Evolutionary conservation across 2,113 vertebrate genomes (phyloP), one percentile per base, ranked within the genome.

Genomic region (Dryoscopus gambensis): DNA sequence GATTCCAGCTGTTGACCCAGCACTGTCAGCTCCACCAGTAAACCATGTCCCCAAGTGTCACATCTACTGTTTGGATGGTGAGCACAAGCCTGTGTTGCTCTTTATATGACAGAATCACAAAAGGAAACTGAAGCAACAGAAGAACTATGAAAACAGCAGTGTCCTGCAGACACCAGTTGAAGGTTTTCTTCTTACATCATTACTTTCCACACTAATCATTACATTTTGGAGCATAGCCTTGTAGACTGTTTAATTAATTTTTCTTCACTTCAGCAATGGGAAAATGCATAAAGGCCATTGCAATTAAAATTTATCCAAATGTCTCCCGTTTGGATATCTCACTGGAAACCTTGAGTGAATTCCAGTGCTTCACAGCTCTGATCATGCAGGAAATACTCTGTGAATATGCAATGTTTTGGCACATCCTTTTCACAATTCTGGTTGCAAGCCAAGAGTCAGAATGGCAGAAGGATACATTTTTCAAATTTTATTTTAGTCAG

Each of bases 301-400:
- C 2, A 84, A 94, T 90, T 92, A 69, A 82, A 94, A 71, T 81
- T 87, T 81, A 84, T 68, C 22, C n/a, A 92, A 90, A 92, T 23
- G 17, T 20, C 49, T 84, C 44, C 44, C 16, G 64, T 79, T 76
- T 93, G 90, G 79, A 93, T n/a, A 56, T 53, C 33, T 64, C 52
- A 65, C 52, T 93, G 83, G 92, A 96, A 97, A 90, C 35, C 50
- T n/a, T 52, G 64, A 93, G 64, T 69, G 76, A 96, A 84, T 89
- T 87, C 16, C 65, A 84, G 49, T 23, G 28, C 44, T 84, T 71
- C 10, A 10, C 49, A 86, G 37, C 20, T 73, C 90, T 57, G 65
- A 49, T 46, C 25, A 68, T n/a, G 57, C 83, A 84, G 88, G 73
- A 96, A 96, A 95, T 78, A 75, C 18, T 78, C 76, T 68, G 17